Evolutionary conservation across 1,140 invertebrate species (phyloP).

Genomic region (Portunus trituberculatus): DNA sequence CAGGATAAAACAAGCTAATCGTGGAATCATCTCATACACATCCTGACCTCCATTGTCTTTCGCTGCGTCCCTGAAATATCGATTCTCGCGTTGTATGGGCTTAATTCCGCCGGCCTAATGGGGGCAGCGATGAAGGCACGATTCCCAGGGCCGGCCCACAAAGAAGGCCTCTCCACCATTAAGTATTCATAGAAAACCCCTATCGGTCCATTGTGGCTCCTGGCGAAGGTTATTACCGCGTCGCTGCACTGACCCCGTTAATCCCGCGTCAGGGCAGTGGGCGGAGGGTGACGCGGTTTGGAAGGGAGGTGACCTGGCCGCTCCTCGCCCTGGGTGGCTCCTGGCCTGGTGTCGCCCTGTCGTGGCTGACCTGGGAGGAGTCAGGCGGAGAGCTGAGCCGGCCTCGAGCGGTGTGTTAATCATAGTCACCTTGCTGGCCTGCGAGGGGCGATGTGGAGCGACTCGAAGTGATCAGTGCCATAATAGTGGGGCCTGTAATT

Average conservation of each 20-base stretch:
- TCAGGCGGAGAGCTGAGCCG: no score
- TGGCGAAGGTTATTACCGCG: constrained; percentile 29
- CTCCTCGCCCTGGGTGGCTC: neutral
- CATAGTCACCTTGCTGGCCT: neutral
- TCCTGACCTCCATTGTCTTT: constrained; percentile 47
- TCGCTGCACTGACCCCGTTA: constrained; percentile 1
- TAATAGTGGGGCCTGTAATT: neutral
- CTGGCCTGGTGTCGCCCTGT: neutral
- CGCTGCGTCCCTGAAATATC: constrained; percentile 24
- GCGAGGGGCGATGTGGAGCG: neutral
- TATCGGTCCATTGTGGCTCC: constrained; percentile 39
- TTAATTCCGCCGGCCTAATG: constrained; percentile 12
- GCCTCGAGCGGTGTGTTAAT: neutral
- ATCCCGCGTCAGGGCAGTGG: neutral
- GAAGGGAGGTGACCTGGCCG: constrained; percentile 6
- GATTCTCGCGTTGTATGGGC: constrained; percentile 45
- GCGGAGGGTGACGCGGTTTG: neutral
- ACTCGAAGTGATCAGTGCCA: neutral
- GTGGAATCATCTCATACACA: constrained; percentile 35
- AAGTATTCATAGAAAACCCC: constrained; percentile 56
- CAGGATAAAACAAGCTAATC: constrained; percentile 32
- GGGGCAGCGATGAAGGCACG: neutral
- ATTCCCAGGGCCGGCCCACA: neutral
- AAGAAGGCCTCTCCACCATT: constrained; percentile 34
- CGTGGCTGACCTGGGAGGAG: neutral